A percentile compares a stretch with the other conserved stretches of the same genome.
Evolutionary conservation across 2,113 vertebrate species (phyloP).

Genomic region (Archilochus colubris): DNA sequence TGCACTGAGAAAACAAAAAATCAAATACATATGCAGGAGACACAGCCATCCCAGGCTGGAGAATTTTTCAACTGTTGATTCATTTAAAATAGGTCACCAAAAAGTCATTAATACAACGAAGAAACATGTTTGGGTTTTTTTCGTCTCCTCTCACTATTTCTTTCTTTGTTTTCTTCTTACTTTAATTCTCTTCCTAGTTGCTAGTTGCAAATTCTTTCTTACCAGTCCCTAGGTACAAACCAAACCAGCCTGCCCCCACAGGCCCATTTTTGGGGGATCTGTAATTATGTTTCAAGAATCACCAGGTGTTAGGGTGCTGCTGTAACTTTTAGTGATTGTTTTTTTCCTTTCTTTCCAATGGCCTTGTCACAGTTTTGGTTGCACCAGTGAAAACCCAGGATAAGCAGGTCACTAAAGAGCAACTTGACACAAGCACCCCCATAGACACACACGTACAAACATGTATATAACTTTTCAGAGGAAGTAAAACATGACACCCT

Average conservation of each 20-base stretch:
- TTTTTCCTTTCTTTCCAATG: not conserved
- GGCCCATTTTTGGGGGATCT: not conserved
- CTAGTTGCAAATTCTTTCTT: not conserved
- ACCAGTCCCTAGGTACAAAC: not conserved
- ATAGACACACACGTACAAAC: fast-evolving
- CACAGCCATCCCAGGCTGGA: not conserved
- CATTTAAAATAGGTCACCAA: not conserved
- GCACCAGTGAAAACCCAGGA: not conserved
- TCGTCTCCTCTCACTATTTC: not conserved
- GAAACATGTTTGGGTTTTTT: not conserved
- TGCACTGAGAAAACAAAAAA: not conserved
- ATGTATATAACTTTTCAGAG: not conserved
- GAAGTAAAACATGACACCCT: not conserved
- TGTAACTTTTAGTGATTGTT: not conserved
- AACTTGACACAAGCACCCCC: not conserved
- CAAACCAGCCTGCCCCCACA: not conserved
- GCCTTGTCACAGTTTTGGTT: not conserved
- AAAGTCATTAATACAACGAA: not conserved
- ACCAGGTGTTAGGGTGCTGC: not conserved
- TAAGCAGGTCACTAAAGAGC: not conserved
- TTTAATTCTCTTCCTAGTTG: not conserved
- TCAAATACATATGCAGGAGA: not conserved
- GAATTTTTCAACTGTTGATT: not conserved
- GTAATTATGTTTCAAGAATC: not conserved
- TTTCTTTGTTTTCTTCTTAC: not conserved